Percentiles rank a stretch among this genome's conserved stretches.
Conservation (phyloP, 2,113 vertebrate species). For the Triplophysa dalaica region DNA sequence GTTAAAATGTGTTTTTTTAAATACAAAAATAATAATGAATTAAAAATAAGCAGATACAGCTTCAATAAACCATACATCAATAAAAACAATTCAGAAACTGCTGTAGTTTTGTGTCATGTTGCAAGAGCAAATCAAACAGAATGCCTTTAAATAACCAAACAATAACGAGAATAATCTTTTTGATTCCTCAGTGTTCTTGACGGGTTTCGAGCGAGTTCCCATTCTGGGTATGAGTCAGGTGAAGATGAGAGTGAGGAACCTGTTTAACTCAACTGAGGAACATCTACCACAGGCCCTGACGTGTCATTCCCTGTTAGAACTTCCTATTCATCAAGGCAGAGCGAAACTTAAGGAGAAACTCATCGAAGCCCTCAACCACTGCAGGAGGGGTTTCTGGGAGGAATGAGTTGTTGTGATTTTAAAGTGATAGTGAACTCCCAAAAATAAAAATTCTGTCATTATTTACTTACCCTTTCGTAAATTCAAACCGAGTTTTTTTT, state of each 20-base stretch:
- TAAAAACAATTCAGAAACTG: too few species aligned
- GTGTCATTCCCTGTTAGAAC: conserved; percentile 67
- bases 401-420: not conserved
- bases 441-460: too few species aligned
- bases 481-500: too few species aligned
- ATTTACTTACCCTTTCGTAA: too few species aligned
- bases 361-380: conserved; percentile 68
- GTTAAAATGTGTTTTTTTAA: too few species aligned
- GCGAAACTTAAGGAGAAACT: conserved; percentile 69
- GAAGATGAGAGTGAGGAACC: conserved; percentile 67
- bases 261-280: conserved; percentile 58
- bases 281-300: conserved; percentile 71
- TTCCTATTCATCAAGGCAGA: conserved; percentile 69
- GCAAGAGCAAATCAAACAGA: too few species aligned
- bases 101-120: too few species aligned
- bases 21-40: too few species aligned
- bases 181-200: conserved; percentile 75
- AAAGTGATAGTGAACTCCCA: too few species aligned
- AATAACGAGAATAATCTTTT: not conserved
- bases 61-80: too few species aligned
- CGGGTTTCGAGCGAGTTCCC: conserved; percentile 74
- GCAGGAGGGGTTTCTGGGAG: conserved; percentile 72
- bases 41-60: not conserved
- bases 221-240: conserved; percentile 66
- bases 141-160: not conserved